A percentile compares a stretch with the other conserved stretches of the same genome.
Evolutionary conservation across 2,888 invertebrate genomes (phyloP).

Genomic region (Rhabditoides inermis): DNA sequence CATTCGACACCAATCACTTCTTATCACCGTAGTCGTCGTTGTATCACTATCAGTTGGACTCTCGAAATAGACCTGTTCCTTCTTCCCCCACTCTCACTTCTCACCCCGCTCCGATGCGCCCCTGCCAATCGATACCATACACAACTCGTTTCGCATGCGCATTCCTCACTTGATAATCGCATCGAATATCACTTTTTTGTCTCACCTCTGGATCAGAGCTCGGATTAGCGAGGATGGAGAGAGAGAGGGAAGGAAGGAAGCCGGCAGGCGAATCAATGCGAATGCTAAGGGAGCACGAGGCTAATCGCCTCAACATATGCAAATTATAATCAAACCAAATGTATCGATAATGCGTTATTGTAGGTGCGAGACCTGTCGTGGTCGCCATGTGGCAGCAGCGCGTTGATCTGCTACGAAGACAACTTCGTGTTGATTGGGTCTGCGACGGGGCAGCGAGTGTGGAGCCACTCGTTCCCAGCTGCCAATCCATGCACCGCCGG

Average conservation of each 20-base stretch:
- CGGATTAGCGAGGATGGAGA: background rate
- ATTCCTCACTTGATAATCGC: too few species aligned
- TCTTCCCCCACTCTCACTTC: too few species aligned
- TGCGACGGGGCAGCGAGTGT: conserved; percentile 64
- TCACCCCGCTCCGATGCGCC: too few species aligned
- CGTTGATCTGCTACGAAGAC: conserved; percentile 92
- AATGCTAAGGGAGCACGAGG: too few species aligned
- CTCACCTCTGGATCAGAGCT: background rate
- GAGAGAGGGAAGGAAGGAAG: background rate
- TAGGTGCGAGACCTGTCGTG: conserved; percentile 90
- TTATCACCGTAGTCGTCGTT: too few species aligned
- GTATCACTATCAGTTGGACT: too few species aligned
- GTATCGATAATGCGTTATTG: conserved; percentile 2
- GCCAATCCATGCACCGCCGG: conserved; percentile 76
- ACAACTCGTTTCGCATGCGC: too few species aligned
- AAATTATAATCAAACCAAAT: background rate
- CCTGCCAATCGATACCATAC: too few species aligned
- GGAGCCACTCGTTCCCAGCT: conserved; percentile 82
- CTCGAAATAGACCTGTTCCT: too few species aligned
- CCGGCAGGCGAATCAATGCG: too few species aligned
- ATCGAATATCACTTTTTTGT: background rate
- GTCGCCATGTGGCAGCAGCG: conserved; percentile 97
- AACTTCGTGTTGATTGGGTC: conserved; percentile 87
- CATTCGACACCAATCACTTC: too few species aligned
- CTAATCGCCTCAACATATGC: background rate